phyloP scores from a whole-genome alignment of 1,140 invertebrate genomes.

The Pseudomyrmex dendroicus region DNA sequence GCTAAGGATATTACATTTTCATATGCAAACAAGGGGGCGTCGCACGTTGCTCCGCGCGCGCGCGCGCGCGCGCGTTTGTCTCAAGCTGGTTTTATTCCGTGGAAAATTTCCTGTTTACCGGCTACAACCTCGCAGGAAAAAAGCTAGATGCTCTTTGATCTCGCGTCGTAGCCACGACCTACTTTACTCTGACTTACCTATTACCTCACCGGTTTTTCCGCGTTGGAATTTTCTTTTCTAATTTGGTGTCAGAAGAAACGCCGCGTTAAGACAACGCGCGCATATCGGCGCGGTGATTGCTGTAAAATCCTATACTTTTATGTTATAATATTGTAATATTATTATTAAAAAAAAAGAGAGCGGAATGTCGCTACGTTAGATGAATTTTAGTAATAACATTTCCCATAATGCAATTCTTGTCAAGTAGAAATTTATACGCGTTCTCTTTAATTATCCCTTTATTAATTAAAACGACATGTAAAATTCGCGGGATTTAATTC shows the following conservation, averaged over 20 bases:
- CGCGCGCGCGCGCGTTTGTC: conserved; percentile 31
- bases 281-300: not conserved
- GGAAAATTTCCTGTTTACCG: conserved; percentile 63
- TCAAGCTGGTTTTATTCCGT: conserved; percentile 54
- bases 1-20: conserved; percentile 68
- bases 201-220: not conserved
- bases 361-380: not conserved
- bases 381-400: conserved; percentile 29
- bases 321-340: not conserved
- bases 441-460: not conserved
- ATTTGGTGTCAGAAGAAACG: conserved; percentile 9
- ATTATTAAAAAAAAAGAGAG: not conserved
- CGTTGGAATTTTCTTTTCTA: conserved; percentile 49
- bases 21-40: conserved; percentile 55
- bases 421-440: not conserved
- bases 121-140: conserved; percentile 29
- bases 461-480: conserved; percentile 39
- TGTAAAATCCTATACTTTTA: conserved; percentile 7
- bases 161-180: conserved; percentile 43
- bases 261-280: not conserved
- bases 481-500: conserved; percentile 33
- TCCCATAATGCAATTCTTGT: conserved; percentile 2
- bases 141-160: conserved; percentile 45
- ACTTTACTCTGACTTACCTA: conserved; percentile 39
- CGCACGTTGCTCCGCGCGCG: conserved; percentile 12